phyloP scores from a whole-genome alignment of 2,888 invertebrate species.

The Scrobipalpa atriplicella region DNA sequence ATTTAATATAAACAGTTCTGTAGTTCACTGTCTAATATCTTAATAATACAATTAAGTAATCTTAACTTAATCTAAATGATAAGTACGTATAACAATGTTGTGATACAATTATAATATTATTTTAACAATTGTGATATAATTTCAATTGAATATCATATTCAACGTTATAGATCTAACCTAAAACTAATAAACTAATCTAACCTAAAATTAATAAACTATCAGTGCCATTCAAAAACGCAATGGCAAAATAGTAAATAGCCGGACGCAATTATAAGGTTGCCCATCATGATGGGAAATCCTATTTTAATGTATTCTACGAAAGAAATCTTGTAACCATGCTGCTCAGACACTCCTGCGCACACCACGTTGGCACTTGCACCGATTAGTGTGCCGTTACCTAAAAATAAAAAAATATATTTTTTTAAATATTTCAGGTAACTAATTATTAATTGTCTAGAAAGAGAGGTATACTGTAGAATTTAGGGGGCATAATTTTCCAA shows the following conservation, averaged over 20 bases:
- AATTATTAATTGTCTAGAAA: too few species aligned
- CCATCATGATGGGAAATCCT: slow-evolving; percentile 92
- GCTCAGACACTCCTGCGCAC: slow-evolving; percentile 94
- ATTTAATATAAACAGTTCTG: neutral
- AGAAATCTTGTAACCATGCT: slow-evolving; percentile 92
- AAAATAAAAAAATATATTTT: too few species aligned
- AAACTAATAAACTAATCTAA: neutral
- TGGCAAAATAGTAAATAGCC: slow-evolving; percentile 87
- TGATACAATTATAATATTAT: neutral
- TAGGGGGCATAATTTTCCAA: too few species aligned
- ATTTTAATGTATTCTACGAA: slow-evolving; percentile 92
- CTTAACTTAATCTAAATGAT: neutral
- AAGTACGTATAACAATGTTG: neutral
- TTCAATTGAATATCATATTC: neutral
- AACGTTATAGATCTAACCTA: too few species aligned
- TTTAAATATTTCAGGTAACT: too few species aligned
- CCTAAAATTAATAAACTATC: slow-evolving; percentile 5
- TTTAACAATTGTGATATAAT: slow-evolving; percentile 2
- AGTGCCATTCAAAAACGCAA: slow-evolving; percentile 84
- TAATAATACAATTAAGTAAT: neutral
- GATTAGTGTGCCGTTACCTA: slow-evolving; percentile 93
- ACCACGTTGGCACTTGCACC: slow-evolving; percentile 95
- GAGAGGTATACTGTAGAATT: too few species aligned
- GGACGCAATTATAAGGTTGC: slow-evolving; percentile 85
- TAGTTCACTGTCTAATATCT: neutral